A percentile compares a stretch with the other conserved stretches of the same genome.
Conservation (phyloP, 2,113 vertebrate genomes). For the Gymnocephalus cernua region DNA sequence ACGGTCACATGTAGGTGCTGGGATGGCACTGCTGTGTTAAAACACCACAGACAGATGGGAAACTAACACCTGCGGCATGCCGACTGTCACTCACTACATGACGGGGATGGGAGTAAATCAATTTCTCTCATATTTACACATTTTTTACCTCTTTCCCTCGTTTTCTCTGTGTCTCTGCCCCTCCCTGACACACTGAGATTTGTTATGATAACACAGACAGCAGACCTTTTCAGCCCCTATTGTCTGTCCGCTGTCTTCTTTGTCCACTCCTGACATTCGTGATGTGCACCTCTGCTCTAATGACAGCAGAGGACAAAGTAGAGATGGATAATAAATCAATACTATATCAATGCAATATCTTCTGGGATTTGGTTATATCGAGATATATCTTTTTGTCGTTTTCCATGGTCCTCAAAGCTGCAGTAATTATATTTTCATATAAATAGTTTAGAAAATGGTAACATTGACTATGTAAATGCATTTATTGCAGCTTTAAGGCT, state of each 20-base stretch:
- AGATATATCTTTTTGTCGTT: neutral
- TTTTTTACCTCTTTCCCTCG: slow-evolving; percentile 39
- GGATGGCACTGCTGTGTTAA: slow-evolving; percentile 47
- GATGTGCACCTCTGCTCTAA: slow-evolving; percentile 8
- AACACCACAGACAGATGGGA: slow-evolving; percentile 51
- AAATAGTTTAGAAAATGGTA: neutral
- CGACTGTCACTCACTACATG: slow-evolving; percentile 42
- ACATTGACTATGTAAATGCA: too few species aligned
- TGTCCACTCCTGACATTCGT: neutral
- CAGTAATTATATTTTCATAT: neutral
- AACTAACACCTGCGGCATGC: slow-evolving; percentile 56
- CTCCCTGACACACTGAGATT: slow-evolving; percentile 52
- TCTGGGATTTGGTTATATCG: neutral
- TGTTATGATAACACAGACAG: slow-evolving; percentile 75
- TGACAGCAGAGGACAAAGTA: neutral
- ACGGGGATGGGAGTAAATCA: slow-evolving; percentile 30
- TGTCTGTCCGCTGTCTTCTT: slow-evolving; percentile 38
- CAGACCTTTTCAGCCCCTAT: slow-evolving; percentile 31
- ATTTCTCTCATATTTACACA: slow-evolving; percentile 56
- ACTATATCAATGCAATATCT: neutral
- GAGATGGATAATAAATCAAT: neutral
- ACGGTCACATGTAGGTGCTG: slow-evolving; percentile 52
- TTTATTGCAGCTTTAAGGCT: neutral
- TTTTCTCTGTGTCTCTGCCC: slow-evolving; percentile 21
- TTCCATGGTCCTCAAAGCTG: neutral